Conservation (phyloP, 2,888 invertebrate species). For the Microdon myrmicae region DNA sequence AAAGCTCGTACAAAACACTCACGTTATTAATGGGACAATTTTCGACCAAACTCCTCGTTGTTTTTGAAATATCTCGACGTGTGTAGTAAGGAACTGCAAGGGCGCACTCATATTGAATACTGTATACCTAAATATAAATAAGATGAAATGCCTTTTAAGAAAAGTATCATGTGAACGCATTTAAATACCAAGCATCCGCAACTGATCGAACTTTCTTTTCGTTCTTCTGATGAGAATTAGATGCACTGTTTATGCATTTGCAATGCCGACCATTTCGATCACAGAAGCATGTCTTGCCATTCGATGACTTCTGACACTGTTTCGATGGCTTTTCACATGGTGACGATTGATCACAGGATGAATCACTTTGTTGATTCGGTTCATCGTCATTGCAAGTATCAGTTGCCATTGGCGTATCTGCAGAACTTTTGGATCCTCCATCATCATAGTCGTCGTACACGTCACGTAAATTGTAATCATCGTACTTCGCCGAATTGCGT, state of each 20-base stretch:
- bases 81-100: constrained; percentile 58
- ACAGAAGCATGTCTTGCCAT: constrained; percentile 19
- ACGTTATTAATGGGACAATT: constrained; percentile 60
- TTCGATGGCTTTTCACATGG: too few species aligned
- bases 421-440: constrained; percentile 1
- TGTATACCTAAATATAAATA: constrained; percentile 55
- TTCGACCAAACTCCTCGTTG: constrained; percentile 59
- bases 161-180: constrained; percentile 1
- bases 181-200: constrained; percentile 54
- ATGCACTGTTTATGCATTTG: constrained; percentile 4
- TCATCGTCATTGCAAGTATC: constrained; percentile 44
- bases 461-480: constrained; percentile 51
- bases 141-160: constrained; percentile 45
- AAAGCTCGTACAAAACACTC: constrained; percentile 33
- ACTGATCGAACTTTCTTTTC: constrained; percentile 43
- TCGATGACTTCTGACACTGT: constrained; percentile 10
- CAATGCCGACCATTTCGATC: constrained; percentile 18
- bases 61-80: constrained; percentile 58
- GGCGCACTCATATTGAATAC: constrained; percentile 60
- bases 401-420: constrained; percentile 25
- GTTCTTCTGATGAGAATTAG: neutral
- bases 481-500: constrained; percentile 45
- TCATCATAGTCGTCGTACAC: constrained; percentile 42
- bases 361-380: constrained; percentile 2
- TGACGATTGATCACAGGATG: too few species aligned